These are phyloP conservation scores for Wiebesia pumilae DNA, from an alignment of 1,140 invertebrate genomes.

Conservation along the genomic window DNA sequence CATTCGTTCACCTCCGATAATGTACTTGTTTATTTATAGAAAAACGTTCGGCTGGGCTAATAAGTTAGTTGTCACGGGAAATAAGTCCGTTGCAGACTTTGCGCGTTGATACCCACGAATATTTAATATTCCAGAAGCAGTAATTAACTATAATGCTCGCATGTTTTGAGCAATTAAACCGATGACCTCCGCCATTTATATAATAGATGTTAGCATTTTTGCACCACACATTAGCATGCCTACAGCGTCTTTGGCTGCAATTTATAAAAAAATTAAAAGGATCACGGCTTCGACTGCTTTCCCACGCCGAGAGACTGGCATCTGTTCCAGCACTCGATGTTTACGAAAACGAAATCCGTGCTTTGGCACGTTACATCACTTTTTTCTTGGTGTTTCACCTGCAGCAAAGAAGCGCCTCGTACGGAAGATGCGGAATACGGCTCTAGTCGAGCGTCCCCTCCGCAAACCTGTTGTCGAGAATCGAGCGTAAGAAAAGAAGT, in stretches of 20 bases:
- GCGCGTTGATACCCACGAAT: too few species aligned
- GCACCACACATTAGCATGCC: not conserved
- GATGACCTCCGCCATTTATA: too few species aligned
- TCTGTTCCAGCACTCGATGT: not conserved
- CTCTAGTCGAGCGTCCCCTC: not conserved
- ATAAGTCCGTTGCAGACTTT: too few species aligned
- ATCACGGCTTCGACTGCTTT: not conserved
- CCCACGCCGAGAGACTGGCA: not conserved
- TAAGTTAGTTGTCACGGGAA: too few species aligned
- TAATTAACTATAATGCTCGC: too few species aligned
- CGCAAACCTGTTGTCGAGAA: conserved; percentile 33
- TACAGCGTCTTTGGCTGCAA: not conserved
- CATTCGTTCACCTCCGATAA: too few species aligned
- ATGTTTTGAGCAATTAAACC: too few species aligned
- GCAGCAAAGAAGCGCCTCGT: not conserved
- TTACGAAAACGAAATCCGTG: conserved; percentile 6
- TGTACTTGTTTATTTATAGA: too few species aligned
- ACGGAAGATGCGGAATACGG: too few species aligned
- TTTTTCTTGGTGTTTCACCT: not conserved
- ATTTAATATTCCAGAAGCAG: too few species aligned
- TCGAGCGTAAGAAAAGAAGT: not conserved
- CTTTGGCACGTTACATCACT: not conserved
- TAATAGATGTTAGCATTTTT: not conserved
- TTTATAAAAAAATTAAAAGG: not conserved
- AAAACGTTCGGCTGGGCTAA: too few species aligned